Evolutionary conservation across 2,797 vertebrate species (phyloP).

Genomic region (Phataginus tetradactyla): DNA sequence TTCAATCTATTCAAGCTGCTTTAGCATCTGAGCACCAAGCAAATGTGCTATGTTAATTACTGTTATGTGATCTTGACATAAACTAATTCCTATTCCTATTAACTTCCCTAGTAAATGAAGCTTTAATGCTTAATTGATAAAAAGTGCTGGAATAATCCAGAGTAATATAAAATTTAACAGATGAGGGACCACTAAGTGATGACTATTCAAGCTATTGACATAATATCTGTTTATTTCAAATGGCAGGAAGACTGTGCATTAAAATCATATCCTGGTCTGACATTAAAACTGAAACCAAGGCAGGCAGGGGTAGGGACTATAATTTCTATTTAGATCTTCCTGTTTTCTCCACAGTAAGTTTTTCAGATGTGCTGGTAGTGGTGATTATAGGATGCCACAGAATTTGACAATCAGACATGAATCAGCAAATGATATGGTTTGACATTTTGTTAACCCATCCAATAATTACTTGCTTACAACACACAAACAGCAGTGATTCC

Average conservation of each 20-base stretch:
- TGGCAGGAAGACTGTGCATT: background rate
- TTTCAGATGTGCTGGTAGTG: background rate
- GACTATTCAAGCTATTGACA: background rate
- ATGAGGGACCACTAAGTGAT: background rate
- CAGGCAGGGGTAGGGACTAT: background rate
- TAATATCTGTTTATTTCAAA: constrained; percentile 41
- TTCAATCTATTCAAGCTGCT: constrained; percentile 68
- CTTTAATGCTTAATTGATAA: constrained; percentile 60
- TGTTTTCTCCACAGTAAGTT: background rate
- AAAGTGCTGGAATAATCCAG: constrained; percentile 52
- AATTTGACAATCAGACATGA: background rate
- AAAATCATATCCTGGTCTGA: background rate
- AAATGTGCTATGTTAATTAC: constrained; percentile 81
- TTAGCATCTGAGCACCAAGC: constrained; percentile 47
- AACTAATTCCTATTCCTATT: constrained; percentile 68
- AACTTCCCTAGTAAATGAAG: constrained; percentile 69
- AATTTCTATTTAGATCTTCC: constrained; percentile 23
- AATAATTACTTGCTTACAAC: background rate
- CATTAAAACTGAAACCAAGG: constrained; percentile 27
- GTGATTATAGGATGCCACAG: background rate
- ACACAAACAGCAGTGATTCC: background rate
- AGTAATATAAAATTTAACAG: constrained; percentile 73
- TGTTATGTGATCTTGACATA: constrained; percentile 58
- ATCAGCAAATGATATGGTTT: background rate
- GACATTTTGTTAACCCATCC: background rate